Conservation (phyloP, 2,797 vertebrate species). For the Champsocephalus gunnari region DNA sequence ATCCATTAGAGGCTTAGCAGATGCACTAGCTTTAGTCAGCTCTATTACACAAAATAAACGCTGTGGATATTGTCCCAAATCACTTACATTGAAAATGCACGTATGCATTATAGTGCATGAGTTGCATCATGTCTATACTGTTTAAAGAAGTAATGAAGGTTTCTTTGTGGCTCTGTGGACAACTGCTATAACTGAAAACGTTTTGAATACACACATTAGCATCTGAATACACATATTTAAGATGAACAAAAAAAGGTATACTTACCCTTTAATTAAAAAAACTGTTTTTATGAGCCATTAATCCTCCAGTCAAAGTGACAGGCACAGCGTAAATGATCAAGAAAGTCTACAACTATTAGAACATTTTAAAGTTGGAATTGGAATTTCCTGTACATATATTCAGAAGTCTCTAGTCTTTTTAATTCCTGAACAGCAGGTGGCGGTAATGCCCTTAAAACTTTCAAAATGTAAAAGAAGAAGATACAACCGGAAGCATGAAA, state of each 20-base stretch:
- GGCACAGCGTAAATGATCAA: neutral
- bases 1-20: neutral
- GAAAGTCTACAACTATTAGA: neutral
- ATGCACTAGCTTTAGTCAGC: neutral
- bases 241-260: neutral
- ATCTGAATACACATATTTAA: neutral
- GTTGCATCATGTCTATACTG: too few relatives aligned
- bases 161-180: neutral
- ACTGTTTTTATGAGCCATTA: neutral
- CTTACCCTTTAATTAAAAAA: neutral
- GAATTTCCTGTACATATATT: too few relatives aligned
- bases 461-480: neutral
- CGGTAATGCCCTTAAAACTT: neutral
- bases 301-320: neutral
- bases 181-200: neutral
- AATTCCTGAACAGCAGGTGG: conserved; percentile 20
- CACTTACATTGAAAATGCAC: too few relatives aligned
- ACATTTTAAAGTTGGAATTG: neutral
- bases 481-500: conserved; percentile 26
- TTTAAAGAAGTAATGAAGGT: too few relatives aligned
- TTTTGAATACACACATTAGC: neutral
- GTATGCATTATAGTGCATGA: too few relatives aligned
- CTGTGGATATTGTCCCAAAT: neutral
- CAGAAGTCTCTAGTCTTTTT: neutral
- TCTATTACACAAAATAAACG: neutral